These are phyloP conservation scores for Drosophila mimica DNA, from an alignment of 2,888 invertebrate genomes.

Conservation along the genomic window DNA sequence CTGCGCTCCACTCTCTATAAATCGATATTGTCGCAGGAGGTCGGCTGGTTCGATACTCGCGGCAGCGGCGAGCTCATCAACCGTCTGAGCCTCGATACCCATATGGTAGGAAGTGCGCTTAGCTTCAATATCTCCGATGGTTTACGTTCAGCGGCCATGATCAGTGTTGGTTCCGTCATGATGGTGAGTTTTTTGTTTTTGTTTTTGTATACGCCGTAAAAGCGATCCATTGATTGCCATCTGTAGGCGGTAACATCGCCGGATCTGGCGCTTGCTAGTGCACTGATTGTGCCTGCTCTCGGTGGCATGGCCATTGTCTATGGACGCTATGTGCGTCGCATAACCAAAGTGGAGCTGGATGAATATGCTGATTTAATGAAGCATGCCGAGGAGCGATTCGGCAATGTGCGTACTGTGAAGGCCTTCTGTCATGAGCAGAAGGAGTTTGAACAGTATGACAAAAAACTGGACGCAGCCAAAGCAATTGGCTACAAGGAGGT, in stretches of 20 bases:
- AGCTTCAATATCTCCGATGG: constrained; percentile 98
- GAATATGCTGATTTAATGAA: constrained; percentile 88
- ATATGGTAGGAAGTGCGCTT: constrained; percentile 95
- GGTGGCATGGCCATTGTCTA: constrained; percentile 93
- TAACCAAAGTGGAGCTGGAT: constrained; percentile 93
- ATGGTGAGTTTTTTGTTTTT: constrained; percentile 88
- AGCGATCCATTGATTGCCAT: background rate
- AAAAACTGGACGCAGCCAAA: constrained; percentile 90
- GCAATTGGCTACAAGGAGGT: constrained; percentile 94
- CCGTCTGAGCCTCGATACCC: constrained; percentile 95
- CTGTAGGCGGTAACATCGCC: constrained; percentile 96
- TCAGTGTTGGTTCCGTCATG: constrained; percentile 94
- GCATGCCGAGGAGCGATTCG: constrained; percentile 95
- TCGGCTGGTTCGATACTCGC: constrained; percentile 95
- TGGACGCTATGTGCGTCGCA: constrained; percentile 93
- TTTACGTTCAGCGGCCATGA: constrained; percentile 93
- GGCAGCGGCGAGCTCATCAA: constrained; percentile 97
- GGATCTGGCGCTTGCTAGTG: constrained; percentile 93
- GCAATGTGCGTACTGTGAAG: constrained; percentile 96
- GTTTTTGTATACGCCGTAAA: background rate
- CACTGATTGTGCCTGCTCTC: constrained; percentile 95
- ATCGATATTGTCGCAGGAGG: constrained; percentile 93
- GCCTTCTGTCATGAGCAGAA: constrained; percentile 94
- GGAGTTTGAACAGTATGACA: constrained; percentile 90
- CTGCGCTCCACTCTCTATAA: constrained; percentile 92